Conservation (phyloP, 2,113 vertebrate genomes). For the Pogona vitticeps region DNA sequence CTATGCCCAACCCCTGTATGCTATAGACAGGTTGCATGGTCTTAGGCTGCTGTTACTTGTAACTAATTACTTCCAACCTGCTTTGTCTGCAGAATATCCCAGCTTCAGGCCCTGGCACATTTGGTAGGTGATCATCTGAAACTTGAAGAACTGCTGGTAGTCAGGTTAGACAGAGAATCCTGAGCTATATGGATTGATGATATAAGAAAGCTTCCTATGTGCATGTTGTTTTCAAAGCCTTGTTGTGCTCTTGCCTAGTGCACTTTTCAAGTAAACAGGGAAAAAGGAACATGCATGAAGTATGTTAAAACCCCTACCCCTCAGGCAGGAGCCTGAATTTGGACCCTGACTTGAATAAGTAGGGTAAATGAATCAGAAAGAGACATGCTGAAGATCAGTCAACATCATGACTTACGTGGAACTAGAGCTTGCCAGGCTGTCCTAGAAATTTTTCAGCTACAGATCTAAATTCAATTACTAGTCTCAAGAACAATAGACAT, state of each 20-base stretch:
- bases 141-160: not conserved
- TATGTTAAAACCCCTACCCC: not conserved
- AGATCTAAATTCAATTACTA: no score
- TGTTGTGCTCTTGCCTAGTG: not conserved
- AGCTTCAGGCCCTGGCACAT: not conserved
- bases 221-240: not conserved
- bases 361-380: not conserved
- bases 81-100: not conserved
- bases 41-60: not conserved
- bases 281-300: not conserved
- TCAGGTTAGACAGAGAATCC: not conserved
- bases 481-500: no score
- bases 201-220: not conserved
- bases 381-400: not conserved
- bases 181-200: not conserved
- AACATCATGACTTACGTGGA: not conserved
- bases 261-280: not conserved
- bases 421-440: not conserved
- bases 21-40: no score
- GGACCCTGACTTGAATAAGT: not conserved
- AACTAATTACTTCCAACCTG: not conserved
- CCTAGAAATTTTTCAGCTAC: not conserved
- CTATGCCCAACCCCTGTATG: no score
- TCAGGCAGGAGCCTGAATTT: not conserved
- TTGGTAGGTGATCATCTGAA: not conserved